Base-by-base conservation (phyloP, 2,888 invertebrate genomes). In the Eustalomyia histrio region DNA sequence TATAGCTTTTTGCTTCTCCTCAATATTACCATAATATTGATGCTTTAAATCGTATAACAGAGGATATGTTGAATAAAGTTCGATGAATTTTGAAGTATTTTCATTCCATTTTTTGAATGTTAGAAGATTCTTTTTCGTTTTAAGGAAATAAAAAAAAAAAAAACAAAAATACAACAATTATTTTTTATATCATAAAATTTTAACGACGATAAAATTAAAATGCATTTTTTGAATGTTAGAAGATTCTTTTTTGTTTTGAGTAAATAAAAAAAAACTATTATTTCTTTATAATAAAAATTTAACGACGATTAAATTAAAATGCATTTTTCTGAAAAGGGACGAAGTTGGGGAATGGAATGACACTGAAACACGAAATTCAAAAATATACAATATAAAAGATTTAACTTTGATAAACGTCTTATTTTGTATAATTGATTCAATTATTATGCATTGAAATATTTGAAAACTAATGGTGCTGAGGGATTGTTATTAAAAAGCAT, bases 61-160 rank as follows among this genome's bases (percentile, higher is more conserved):
- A 0, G 88, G 86, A 64, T 84, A 87, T 29, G 83, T 83, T 0
- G 83, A 76, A 65, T 86, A 87, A 3, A 85, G 79, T 7, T 86
- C 83, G 17, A 87, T 86, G 47, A 87, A 87, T 4, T 67, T 65
- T 3, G 83, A 83, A 21, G 87, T 87, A 18, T 1, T 52, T 24
- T 47, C 65, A 50, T 74, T 33, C 50, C 17, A 65, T 12, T 65
- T 33, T 21, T 58, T 60, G 2, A 71, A 61, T 52, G 52, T 14
- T 21, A 60, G 14, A 14, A 53, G 52, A 16, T 71, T 47, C 43
- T 47, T n/a, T 47, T n/a, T 47, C n/a, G 43, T 47, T 47, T 47
- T 47, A n/a, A 47, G n/a, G 14, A 47, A 47, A 47, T 47, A 47
- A 47, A 47, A 14, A 47, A 47, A n/a, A 43, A 12, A 43, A 47